Percentiles rank a stretch among this genome's conserved stretches.
Conservation (phyloP, 1,140 invertebrate genomes). For the Hycleus cichorii region DNA sequence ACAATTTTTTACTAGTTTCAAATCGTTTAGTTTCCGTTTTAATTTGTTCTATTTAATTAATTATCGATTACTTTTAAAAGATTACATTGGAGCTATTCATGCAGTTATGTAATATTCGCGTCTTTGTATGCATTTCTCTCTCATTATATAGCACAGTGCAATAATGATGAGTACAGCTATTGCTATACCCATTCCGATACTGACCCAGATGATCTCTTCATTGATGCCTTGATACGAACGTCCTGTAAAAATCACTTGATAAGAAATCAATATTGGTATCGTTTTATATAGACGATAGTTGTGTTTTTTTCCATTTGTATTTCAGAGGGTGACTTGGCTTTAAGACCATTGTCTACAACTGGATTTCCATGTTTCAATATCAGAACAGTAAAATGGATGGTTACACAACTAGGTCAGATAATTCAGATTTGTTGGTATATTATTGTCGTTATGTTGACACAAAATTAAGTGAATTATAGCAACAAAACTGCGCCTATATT, state of each 20-base stretch:
- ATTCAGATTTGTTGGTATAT: too few relatives aligned
- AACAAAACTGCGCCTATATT: too few relatives aligned
- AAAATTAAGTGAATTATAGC: too few relatives aligned
- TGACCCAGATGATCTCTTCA: conserved; percentile 80
- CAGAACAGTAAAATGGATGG: neutral
- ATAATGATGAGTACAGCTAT: conserved; percentile 72
- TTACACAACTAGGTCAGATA: too few relatives aligned
- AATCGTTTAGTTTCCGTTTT: too few relatives aligned
- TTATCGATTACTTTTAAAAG: neutral
- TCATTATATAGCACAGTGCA: conserved; percentile 69
- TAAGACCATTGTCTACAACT: too few relatives aligned
- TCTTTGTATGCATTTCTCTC: conserved; percentile 69
- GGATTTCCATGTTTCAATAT: neutral
- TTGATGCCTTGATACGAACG: conserved; percentile 71
- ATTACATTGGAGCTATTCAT: conserved; percentile 44
- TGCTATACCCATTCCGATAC: conserved; percentile 76
- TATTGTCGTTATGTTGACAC: too few relatives aligned
- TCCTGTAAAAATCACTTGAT: conserved; percentile 43
- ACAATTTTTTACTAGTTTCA: too few relatives aligned
- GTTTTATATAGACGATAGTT: too few relatives aligned
- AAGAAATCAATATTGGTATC: too few relatives aligned
- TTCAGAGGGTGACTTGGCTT: too few relatives aligned
- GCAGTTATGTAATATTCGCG: conserved; percentile 63
- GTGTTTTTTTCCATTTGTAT: too few relatives aligned
- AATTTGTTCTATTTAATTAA: neutral